Evolutionary conservation across 2,113 vertebrate genomes (phyloP), one percentile per base, ranked within the genome.

Genomic region (Platichthys flesus): DNA sequence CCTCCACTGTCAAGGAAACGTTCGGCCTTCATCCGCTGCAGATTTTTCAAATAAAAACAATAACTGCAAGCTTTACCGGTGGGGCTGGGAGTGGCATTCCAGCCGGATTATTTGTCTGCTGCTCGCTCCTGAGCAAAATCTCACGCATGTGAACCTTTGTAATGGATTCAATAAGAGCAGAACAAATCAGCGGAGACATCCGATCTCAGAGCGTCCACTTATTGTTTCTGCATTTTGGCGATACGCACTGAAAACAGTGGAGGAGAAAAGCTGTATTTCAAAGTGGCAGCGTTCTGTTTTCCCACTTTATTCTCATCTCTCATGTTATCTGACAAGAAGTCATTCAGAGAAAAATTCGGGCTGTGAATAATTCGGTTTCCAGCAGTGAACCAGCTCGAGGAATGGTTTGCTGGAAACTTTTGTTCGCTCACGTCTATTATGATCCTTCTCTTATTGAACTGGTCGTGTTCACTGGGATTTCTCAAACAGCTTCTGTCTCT

Each of bases 31-130:
- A 82, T 79, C 76, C 75, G 52, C 68, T 23, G 74, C 86, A 89
- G 78, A 74, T 84, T 79, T 76, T 83, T 81, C 62, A 71, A 76
- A 86, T 87, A 64, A 89, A 81, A 82, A 83, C 58, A 83, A 79
- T 70, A 85, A 73, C 18, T 26, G 24, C 8, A 14, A 71, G 81
- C 71, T 76, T 81, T 24, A 68, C 49, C 63, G 61, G 49, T n/a
- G 67, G 77, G 20, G 51, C 40, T 72, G 59, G 70, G 42, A 68
- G 45, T 15, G 20, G 49, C 84, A 79, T 90, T 90, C 84, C 83
- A 49, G 51, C 18, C 78, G 62, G 78, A 85, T 82, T 82, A 86
- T 78, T 67, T 15, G 58, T 74, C 76, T 45, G 54, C 57, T 77
- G 20, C 56, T 59, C 63, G 23, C 52, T 79, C 65, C 78, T 37